Base-by-base conservation (phyloP, 2,797 vertebrate species). In the Enteromius afrohamiltoni region DNA sequence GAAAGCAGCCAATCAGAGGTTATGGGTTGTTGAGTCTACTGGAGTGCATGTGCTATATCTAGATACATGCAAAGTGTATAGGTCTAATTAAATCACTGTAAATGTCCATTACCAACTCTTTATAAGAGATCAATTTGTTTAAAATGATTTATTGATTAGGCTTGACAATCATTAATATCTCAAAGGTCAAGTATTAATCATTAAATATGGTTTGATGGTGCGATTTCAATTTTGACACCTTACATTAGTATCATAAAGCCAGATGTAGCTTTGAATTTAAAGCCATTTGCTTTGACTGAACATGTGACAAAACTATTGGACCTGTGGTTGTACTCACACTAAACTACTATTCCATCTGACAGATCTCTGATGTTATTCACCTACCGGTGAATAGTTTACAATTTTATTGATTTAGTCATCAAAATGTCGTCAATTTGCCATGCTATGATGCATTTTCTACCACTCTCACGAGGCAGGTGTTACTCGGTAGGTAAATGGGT, bases 401-500 rank as follows among this genome's bases (percentile, higher is more conserved):
- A 65, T 75, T 83, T 40, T 80, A 84, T 80, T 86, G 19, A 74
- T 67, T 86, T 83, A 64, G 71, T 79, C 73, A 42, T 86, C 67
- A 34, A 81, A 67, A 85, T 69, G 80, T 58, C 10, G 6, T 83
- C 85, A 64, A 78, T 86, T 88, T 76, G 26, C 68, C 73, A 81
- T 86, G 62, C 70, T 73, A 51, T 78, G 73, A 85, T 81, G 53
- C 76, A 82, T 83, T 68, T 76, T 75, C 79, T 31, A 85, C 31
- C 65, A 34, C 55, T 68, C 88, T 92, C 89, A 86, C 87, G 85
- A 91, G 87, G 87, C 86, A 89, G 91, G 83, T 37, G 67, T 79
- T 88, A 71, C 91, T 92, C 91, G 89, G 85, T 93, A 90, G 90
- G 92, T 92, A 92, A 86, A 93, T 90, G 83, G 92, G 92, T 92